Conservation (phyloP, 2,888 invertebrate genomes). For the Ommatoiulus sabulosus region DNA sequence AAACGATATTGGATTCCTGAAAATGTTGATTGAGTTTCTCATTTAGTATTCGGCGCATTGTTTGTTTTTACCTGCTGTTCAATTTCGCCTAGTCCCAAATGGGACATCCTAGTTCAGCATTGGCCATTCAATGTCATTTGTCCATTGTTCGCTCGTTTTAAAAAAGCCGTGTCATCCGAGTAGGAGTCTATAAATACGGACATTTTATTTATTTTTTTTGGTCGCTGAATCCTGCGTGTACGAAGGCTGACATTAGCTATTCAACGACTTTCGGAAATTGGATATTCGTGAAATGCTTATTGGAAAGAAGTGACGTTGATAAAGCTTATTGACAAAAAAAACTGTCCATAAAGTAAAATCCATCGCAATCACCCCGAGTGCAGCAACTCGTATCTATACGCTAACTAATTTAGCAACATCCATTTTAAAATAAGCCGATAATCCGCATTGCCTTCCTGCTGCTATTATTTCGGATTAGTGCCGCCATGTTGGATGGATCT, state of each 20-base stretch:
- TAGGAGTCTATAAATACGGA: background rate
- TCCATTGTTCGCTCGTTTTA: background rate
- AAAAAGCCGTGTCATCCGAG: background rate
- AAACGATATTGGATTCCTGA: background rate
- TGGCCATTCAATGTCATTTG: background rate
- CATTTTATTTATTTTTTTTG: background rate
- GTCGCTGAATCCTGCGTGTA: background rate
- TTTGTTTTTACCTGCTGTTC: background rate
- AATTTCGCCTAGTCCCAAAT: background rate
- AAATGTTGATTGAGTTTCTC: background rate
- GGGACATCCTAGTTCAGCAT: background rate
- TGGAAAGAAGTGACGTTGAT: conserved; percentile 37
- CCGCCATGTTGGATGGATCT: background rate
- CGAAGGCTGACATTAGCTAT: conserved; percentile 37
- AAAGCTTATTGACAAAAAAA: conserved; percentile 47
- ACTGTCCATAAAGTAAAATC: conserved; percentile 40
- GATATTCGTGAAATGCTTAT: conserved; percentile 26
- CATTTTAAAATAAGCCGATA: conserved; percentile 41
- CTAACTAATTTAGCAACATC: conserved; percentile 36
- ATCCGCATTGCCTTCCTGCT: conserved; percentile 4
- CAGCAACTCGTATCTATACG: conserved; percentile 5
- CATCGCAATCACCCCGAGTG: conserved; percentile 35
- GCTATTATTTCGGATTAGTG: conserved; percentile 30
- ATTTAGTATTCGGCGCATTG: background rate
- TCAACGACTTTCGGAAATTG: background rate